phyloP scores from a whole-genome alignment of 2,113 vertebrate species.

The Larimichthys polyactis region DNA sequence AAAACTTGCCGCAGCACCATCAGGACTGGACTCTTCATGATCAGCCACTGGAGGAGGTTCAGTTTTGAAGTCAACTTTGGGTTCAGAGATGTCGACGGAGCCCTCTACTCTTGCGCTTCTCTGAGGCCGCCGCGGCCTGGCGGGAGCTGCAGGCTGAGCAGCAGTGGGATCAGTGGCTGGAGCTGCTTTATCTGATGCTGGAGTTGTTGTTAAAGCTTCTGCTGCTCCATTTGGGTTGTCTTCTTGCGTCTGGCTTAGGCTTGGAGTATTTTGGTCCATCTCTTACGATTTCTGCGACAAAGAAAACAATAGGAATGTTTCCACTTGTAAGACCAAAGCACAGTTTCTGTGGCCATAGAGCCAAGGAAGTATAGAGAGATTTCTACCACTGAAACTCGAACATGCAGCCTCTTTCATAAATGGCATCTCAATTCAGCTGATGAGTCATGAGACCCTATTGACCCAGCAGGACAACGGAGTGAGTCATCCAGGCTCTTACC shows the following conservation, averaged over 20 bases:
- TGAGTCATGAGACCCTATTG: constrained; percentile 53
- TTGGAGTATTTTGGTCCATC: constrained; percentile 78
- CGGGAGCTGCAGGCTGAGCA: constrained; percentile 24
- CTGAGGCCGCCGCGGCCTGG: constrained; percentile 76
- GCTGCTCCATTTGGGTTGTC: constrained; percentile 35
- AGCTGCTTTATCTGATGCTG: constrained; percentile 23
- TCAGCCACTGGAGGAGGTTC: constrained; percentile 38
- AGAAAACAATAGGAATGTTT: constrained; percentile 23
- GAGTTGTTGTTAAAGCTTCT: constrained; percentile 24
- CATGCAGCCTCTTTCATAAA: constrained; percentile 28
- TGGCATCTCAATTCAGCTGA: constrained; percentile 28
- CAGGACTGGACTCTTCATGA: constrained; percentile 55
- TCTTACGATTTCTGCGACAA: constrained; percentile 54
- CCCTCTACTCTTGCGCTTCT: constrained; percentile 75
- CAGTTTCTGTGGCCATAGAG: not conserved
- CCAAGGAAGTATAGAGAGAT: not conserved
- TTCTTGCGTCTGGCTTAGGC: constrained; percentile 53
- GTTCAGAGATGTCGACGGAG: constrained; percentile 75
- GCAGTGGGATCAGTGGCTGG: constrained; percentile 13
- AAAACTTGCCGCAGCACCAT: constrained; percentile 52
- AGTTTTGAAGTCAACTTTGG: constrained; percentile 66
- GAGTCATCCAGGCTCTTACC: constrained; percentile 47
- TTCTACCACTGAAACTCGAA: not conserved
- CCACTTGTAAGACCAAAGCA: not conserved
- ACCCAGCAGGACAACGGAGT: constrained; percentile 50